Percentiles rank a stretch among this genome's conserved stretches.
Evolutionary conservation across 2,113 vertebrate species (phyloP).

Genomic region (Struthidea cinerea): DNA sequence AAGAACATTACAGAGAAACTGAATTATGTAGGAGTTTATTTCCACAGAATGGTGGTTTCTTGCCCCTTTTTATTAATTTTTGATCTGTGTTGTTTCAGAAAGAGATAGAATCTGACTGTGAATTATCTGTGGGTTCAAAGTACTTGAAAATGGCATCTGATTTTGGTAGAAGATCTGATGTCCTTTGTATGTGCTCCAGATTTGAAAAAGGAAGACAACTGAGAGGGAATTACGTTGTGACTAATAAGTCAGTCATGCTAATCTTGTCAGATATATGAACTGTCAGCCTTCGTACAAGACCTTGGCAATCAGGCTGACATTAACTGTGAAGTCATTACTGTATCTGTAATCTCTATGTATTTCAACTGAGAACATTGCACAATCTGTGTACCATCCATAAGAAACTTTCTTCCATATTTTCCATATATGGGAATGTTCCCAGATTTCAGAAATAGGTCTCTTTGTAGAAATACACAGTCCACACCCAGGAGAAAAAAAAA

Average conservation of each 20-base stretch:
- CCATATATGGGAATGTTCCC: not conserved
- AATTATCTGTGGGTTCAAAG: not conserved
- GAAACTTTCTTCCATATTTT: not conserved
- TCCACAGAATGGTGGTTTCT: not conserved
- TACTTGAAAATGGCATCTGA: not conserved
- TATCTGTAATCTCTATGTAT: not conserved
- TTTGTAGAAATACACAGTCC: not conserved
- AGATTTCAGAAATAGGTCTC: not conserved
- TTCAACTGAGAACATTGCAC: not conserved
- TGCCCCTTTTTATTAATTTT: not conserved
- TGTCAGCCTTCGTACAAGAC: not conserved
- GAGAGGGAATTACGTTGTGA: not conserved
- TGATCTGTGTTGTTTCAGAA: fast-evolving
- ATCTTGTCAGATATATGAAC: not conserved
- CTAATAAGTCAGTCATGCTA: not conserved
- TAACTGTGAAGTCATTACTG: not conserved
- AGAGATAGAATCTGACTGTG: not conserved
- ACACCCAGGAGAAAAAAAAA: not conserved
- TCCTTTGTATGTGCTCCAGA: fast-evolving
- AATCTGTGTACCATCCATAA: not conserved
- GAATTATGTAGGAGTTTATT: not conserved
- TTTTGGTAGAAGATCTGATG: not conserved
- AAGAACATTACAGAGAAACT: not conserved
- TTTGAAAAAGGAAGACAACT: not conserved
- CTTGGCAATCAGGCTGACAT: not conserved